These are phyloP conservation scores for Tipula unca DNA, from an alignment of 2,888 invertebrate species.

Conservation along the genomic window DNA sequence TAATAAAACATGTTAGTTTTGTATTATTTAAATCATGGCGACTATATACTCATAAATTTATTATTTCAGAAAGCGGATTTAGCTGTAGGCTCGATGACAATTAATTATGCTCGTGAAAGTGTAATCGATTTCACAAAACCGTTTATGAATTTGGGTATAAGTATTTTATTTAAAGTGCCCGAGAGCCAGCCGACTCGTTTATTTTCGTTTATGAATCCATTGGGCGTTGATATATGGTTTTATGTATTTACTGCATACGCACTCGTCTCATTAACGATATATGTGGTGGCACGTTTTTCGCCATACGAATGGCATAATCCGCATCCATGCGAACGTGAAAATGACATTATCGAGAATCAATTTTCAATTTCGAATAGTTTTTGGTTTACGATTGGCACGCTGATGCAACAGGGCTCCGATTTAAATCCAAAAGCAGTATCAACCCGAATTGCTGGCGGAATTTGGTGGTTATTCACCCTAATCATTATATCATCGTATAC, in stretches of 20 bases:
- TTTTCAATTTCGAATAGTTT: constrained; percentile 75
- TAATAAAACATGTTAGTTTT: constrained; percentile 59
- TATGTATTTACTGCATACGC: constrained; percentile 74
- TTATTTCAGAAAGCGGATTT: constrained; percentile 69
- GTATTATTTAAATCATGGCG: background rate
- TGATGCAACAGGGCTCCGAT: constrained; percentile 79
- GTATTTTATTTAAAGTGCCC: constrained; percentile 76
- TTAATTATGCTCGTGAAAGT: constrained; percentile 79
- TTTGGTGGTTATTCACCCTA: constrained; percentile 90
- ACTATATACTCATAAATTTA: background rate
- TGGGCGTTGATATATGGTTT: constrained; percentile 80
- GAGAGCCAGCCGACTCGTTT: constrained; percentile 59
- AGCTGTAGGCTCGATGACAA: constrained; percentile 83
- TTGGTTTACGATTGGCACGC: constrained; percentile 83
- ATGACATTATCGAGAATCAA: constrained; percentile 61
- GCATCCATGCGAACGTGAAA: constrained; percentile 56
- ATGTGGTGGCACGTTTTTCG: constrained; percentile 69
- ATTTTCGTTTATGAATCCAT: constrained; percentile 81
- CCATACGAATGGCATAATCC: constrained; percentile 75
- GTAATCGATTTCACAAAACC: constrained; percentile 89
- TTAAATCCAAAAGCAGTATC: constrained; percentile 57
- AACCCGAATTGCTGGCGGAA: constrained; percentile 74
- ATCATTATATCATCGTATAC: constrained; percentile 89
- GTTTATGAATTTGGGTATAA: constrained; percentile 85
- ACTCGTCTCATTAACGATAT: constrained; percentile 68